Evolutionary conservation across 1,140 invertebrate genomes (phyloP).

Genomic region (Anagrus nilaparvatae): DNA sequence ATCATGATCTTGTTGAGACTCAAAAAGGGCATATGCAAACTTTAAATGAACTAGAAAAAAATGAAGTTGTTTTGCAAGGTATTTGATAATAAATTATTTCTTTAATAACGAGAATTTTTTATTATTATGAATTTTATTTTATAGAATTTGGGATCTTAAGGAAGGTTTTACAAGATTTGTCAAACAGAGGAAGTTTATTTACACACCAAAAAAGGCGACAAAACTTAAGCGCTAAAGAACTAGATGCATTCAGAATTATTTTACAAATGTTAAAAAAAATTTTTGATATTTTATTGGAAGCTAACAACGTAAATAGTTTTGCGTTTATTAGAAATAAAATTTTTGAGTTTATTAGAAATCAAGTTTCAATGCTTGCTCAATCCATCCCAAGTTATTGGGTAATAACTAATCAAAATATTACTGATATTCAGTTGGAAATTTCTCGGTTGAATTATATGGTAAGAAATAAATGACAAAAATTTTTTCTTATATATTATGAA

Average conservation of each 20-base stretch:
- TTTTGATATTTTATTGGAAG: background rate
- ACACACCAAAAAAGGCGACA: background rate
- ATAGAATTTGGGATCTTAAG: background rate
- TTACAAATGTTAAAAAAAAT: background rate
- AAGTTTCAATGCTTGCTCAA: background rate
- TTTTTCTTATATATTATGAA: no score
- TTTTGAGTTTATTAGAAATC: background rate
- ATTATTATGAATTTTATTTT: background rate
- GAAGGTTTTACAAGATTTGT: background rate
- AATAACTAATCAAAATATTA: background rate
- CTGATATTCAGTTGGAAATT: background rate
- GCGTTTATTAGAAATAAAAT: no score
- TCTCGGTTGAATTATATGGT: background rate
- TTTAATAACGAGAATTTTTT: background rate
- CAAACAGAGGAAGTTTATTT: background rate
- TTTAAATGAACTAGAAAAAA: background rate
- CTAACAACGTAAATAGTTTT: no score
- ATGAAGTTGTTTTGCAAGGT: no score
- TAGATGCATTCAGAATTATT: background rate
- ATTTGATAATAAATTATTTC: no score
- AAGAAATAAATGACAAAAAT: no score
- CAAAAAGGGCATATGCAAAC: background rate
- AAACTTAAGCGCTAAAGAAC: background rate
- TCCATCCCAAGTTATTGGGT: background rate
- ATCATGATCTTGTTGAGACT: background rate